phyloP scores from a whole-genome alignment of 2,113 vertebrate genomes.

The Notarius quadriscutis region DNA sequence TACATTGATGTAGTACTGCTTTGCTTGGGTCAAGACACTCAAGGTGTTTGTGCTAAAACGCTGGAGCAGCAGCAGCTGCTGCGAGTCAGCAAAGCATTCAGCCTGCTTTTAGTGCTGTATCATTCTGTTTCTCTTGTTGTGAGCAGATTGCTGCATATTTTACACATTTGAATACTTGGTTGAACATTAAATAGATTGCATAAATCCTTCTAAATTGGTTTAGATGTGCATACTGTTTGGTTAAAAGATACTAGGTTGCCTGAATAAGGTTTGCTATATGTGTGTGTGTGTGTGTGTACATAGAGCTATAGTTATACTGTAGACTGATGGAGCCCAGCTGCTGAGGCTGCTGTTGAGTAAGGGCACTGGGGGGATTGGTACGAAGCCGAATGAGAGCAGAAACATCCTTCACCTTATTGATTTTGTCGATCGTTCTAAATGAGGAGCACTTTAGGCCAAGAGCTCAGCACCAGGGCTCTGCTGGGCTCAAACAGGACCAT shows the following conservation, averaged over 20 bases:
- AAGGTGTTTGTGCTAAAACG: constrained; percentile 16
- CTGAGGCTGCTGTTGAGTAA: constrained; percentile 64
- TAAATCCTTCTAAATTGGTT: not conserved
- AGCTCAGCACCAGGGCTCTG: constrained; percentile 68
- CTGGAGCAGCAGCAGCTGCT: constrained; percentile 20
- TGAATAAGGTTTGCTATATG: not conserved
- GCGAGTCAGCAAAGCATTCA: constrained; percentile 22
- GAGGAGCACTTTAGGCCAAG: constrained; percentile 76
- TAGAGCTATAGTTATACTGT: not conserved
- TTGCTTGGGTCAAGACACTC: constrained; percentile 14
- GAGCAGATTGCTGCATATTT: not conserved
- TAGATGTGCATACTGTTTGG: not conserved
- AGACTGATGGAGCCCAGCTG: constrained; percentile 66
- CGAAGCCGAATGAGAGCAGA: constrained; percentile 69
- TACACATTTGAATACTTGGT: not conserved
- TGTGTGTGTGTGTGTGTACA: constrained; percentile 2
- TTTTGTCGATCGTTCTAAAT: constrained; percentile 79
- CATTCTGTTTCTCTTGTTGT: constrained; percentile 8
- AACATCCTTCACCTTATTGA: constrained; percentile 79
- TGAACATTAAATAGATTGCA: not conserved
- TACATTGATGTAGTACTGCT: constrained; percentile 8
- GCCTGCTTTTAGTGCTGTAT: constrained; percentile 6
- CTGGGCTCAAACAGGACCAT: constrained; percentile 48
- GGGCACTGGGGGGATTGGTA: constrained; percentile 64
- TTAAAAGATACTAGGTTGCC: not conserved